A percentile compares a stretch with the other conserved stretches of the same genome.
Evolutionary conservation across 92 coral and sea anemone species (phyloP).

Genomic region (Zoanthus sansibaricus): DNA sequence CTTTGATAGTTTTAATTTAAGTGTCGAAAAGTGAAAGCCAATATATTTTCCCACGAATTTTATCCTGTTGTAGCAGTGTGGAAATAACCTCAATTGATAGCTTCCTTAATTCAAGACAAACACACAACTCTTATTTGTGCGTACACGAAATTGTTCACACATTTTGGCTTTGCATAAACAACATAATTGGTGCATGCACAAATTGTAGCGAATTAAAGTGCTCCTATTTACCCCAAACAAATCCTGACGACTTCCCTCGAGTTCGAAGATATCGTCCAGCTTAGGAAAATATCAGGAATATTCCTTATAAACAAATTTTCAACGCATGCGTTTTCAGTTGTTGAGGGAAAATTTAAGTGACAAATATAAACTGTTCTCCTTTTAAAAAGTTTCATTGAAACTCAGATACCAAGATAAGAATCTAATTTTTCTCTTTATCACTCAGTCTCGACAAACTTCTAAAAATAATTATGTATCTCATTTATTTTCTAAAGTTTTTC

Average conservation of each 20-base stretch:
- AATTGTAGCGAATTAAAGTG: slow-evolving; percentile 13
- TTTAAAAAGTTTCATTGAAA: not conserved
- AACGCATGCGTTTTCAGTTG: not conserved
- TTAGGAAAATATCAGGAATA: slow-evolving; percentile 2
- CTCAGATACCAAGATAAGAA: too few relatives aligned
- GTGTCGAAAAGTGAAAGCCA: not conserved
- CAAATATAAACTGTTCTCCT: not conserved
- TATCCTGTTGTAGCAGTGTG: not conserved
- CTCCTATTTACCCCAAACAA: slow-evolving; percentile 37
- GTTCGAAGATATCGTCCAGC: slow-evolving; percentile 9
- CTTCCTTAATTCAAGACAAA: slow-evolving; percentile 3
- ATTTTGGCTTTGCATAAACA: slow-evolving; percentile 49
- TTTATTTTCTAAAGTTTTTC: not conserved
- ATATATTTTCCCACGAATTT: slow-evolving; percentile 6
- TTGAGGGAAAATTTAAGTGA: not conserved
- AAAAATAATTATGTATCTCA: not conserved
- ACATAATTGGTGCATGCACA: slow-evolving; percentile 59
- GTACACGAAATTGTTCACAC: slow-evolving; percentile 16
- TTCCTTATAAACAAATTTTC: not conserved
- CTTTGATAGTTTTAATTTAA: slow-evolving; percentile 25
- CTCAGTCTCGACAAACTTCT: not conserved
- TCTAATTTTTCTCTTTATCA: not conserved
- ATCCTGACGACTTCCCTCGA: not conserved
- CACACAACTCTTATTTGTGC: slow-evolving; percentile 27
- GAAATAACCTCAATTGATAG: not conserved